Percentiles rank a stretch among this genome's conserved stretches.
Conservation (phyloP, 1,140 invertebrate species). For the Tetranychus cinnabarinus region DNA sequence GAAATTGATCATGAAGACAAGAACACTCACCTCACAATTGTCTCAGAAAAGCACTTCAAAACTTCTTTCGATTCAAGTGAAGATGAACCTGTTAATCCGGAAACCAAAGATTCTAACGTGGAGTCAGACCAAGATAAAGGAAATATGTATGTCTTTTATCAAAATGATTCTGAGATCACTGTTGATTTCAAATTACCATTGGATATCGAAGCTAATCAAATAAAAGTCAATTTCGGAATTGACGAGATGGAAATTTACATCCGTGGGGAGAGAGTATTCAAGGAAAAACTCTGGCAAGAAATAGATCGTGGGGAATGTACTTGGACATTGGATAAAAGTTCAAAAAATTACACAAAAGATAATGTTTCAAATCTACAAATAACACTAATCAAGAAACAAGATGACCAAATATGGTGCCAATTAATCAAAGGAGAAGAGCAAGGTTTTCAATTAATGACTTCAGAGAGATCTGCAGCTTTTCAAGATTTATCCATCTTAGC, state of each 20-base stretch:
- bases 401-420: not conserved
- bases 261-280: not conserved
- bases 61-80: not conserved
- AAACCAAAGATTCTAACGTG: not conserved
- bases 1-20: not conserved
- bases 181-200: not conserved
- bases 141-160: not conserved
- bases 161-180: not conserved
- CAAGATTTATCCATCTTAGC: not conserved
- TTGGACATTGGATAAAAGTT: not conserved
- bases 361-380: not conserved
- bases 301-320: not conserved
- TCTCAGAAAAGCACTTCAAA: not conserved
- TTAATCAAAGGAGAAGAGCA: not conserved
- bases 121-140: not conserved
- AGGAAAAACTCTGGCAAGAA: not conserved
- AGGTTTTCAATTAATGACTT: not conserved
- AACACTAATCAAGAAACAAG: not conserved
- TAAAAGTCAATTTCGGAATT: not conserved
- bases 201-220: not conserved
- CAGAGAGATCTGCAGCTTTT: not conserved
- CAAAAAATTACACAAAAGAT: not conserved
- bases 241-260: not conserved
- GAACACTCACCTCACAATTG: not conserved
- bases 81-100: not conserved